Conservation (phyloP, 2,888 invertebrate genomes). For the Liposcelis brunnea region DNA sequence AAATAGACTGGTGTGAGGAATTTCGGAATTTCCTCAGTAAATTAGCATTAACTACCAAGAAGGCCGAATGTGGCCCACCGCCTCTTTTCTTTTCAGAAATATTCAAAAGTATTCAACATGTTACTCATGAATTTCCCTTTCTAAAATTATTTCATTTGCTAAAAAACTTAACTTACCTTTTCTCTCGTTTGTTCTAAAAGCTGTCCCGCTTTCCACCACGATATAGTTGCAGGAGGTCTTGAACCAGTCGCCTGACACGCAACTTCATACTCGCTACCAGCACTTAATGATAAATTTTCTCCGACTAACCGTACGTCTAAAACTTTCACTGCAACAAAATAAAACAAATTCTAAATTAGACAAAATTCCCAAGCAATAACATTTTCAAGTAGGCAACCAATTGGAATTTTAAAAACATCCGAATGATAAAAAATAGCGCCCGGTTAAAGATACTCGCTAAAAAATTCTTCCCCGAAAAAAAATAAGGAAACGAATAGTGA, state of each 20-base stretch:
- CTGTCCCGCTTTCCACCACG: slow-evolving; percentile 59
- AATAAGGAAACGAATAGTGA: too few species aligned
- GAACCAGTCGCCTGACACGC: slow-evolving; percentile 57
- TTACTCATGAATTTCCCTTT: too few species aligned
- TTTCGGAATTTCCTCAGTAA: not conserved
- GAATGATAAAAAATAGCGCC: too few species aligned
- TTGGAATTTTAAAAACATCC: too few species aligned
- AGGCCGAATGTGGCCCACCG: not conserved
- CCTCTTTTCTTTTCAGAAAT: not conserved
- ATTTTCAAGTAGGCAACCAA: too few species aligned
- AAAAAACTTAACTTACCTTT: slow-evolving; percentile 33
- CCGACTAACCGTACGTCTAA: slow-evolving; percentile 49
- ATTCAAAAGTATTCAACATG: too few species aligned
- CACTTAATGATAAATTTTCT: slow-evolving; percentile 52
- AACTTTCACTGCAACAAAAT: slow-evolving; percentile 45
- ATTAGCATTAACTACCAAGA: not conserved
- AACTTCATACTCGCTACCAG: slow-evolving; percentile 50
- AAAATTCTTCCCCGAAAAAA: too few species aligned
- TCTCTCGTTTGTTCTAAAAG: slow-evolving; percentile 47
- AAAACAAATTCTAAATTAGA: slow-evolving; percentile 11
- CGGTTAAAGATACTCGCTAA: too few species aligned
- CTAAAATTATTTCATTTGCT: too few species aligned
- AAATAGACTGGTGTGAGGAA: not conserved
- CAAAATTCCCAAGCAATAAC: too few species aligned
- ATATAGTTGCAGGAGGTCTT: slow-evolving; percentile 55